A percentile compares a stretch with the other conserved stretches of the same genome.
These are phyloP conservation scores for Rhinichthys osculus DNA, from an alignment of 2,797 vertebrate species.

Conservation along the genomic window DNA sequence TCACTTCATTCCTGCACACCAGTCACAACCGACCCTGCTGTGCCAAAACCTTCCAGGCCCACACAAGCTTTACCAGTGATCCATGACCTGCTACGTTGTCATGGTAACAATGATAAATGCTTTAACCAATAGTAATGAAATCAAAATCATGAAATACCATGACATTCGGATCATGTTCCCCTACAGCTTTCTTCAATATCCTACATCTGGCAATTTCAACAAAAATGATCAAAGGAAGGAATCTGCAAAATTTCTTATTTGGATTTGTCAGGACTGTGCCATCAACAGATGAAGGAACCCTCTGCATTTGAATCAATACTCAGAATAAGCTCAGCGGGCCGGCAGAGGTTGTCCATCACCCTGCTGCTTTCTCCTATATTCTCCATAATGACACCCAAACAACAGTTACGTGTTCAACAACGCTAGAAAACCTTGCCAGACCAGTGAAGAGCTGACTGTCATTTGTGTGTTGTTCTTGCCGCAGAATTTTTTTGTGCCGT, in stretches of 20 bases:
- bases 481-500: background rate
- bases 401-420: slow-evolving; percentile 34
- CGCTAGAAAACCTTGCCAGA: slow-evolving; percentile 23
- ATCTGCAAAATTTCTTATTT: slow-evolving; percentile 33
- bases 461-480: background rate
- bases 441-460: background rate
- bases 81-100: background rate
- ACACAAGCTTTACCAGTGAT: background rate
- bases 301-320: slow-evolving; percentile 50
- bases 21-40: background rate
- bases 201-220: background rate
- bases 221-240: background rate
- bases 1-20: background rate
- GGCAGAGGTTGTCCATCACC: slow-evolving; percentile 52
- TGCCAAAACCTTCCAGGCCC: background rate
- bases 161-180: background rate
- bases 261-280: background rate
- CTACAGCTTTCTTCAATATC: background rate
- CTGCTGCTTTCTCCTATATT: slow-evolving; percentile 48
- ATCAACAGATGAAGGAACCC: slow-evolving; percentile 51
- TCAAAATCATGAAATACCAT: background rate
- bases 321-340: slow-evolving; percentile 43
- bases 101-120: background rate
- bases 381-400: slow-evolving; percentile 39
- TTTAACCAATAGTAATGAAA: background rate